Base-by-base conservation (phyloP, 2,888 invertebrate species). In the Mythimna albipuncta region DNA sequence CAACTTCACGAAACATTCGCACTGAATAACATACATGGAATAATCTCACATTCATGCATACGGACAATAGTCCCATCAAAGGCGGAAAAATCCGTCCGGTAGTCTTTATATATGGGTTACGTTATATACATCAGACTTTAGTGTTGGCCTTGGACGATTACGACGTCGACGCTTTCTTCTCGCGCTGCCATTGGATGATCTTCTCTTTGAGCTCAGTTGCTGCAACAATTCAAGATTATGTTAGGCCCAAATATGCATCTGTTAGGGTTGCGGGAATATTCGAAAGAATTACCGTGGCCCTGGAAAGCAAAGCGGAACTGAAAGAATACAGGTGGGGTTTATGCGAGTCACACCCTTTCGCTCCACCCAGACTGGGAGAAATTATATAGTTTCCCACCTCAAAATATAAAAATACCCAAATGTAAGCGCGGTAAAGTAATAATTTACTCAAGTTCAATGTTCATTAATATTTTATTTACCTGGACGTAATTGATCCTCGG, bases 401-500 rank as follows among this genome's bases (percentile, higher is more conserved):
- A 47, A 47, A 44, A 44, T 4, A 5, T 44, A 44, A 44, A 44
- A 44, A 47, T 16, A 47, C 5, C 6, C 47, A 13, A 47, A 19
- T 47, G 16, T 16, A 16, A 16, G 2, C 0, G 16, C 16, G 6
- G 16, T 47, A 47, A 16, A 47, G 16, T 47, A 47, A 16, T 47
- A 13, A 47, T 16, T 47, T 19, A 13, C 13, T 13, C 5, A 44
- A 44, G 44, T 44, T 41, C 11, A 10, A 10, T 41, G 3, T 44
- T 44, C 11, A 44, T 44, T 13, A 44, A 11, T 44, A 11, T 44
- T 2, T 13, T 13, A 44, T 13, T 52, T 94, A 99, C 99, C 98
- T 93, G 99, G 98, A 88, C 97, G 97, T 66, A 99, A 97, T 97
- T 99, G 98, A 89, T 99, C 99, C 94, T 99, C 99, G 16, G 98